Base-by-base conservation (phyloP, 1,140 invertebrate species). In the Nasonia longicornis region DNA sequence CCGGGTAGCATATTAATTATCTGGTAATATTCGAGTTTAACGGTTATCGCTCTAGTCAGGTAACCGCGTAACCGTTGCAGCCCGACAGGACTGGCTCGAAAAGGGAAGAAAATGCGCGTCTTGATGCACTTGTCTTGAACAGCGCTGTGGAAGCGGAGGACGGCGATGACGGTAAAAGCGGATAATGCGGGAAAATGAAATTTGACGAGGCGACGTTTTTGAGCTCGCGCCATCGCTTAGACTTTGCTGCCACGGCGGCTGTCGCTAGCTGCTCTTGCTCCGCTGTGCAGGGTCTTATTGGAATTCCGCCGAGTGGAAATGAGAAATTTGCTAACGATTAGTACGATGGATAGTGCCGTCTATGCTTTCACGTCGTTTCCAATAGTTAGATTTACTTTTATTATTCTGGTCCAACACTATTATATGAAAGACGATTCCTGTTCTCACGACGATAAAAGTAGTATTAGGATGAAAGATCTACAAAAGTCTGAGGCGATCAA, bases 1-100 rank as follows among this genome's bases (percentile, higher is more conserved):
- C 76, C 72, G 83, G 85, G 81, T 83, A 86, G 88, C 87, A 89
- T 89, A 89, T 89, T 89, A 89, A 89, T 89, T 89, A 89, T 87
- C 85, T 84, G 83, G 86, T 88, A 88, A 89, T 89, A 42, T 89
- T 86, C 84, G 80, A 88, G 86, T 88, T 88, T 89, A 86, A 88
- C 86, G 80, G 83, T 85, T 84, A 85, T 85, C 31, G 71, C 77
- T 63, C 67, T 72, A 11, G 77, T 66, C 76, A 67, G 58, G 29
- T 72, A 38, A 10, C 10, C 63, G 64, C 67, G n/a, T 38, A 29
- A 38, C 14, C 42, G 35, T 22, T 69, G 64, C 12, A 0, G n/a
- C 31, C 31, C 0, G 31, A n/a, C 0, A 3, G 45, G 14, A 38
- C 38, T 38, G 38, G 4, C 20, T 58, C 11, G 22, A 77, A 77